Conservation (phyloP, 64 coral and sea anemone species). For the Montipora foliosa region DNA sequence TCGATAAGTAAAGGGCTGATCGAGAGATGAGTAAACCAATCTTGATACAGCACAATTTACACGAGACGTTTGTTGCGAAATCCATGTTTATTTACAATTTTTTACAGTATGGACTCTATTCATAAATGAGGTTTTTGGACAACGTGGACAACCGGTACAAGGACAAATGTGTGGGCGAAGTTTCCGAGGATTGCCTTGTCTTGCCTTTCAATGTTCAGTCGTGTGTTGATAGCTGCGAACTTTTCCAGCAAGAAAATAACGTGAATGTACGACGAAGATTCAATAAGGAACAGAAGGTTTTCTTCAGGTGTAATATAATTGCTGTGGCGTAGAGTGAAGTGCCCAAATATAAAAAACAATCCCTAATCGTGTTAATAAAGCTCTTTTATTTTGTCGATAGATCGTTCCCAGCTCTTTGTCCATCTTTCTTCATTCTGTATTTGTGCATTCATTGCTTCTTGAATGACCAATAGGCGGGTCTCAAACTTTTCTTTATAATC, state of each 20-base stretch:
- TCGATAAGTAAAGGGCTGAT: no score
- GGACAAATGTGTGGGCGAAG: no score
- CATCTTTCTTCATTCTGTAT: slow-evolving; percentile 65
- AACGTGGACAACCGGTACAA: slow-evolving; percentile 1
- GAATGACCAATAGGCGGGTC: slow-evolving; percentile 15
- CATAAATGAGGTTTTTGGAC: not conserved
- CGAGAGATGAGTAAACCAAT: no score
- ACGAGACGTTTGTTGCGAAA: not conserved
- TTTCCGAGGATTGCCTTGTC: not conserved
- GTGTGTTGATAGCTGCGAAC: not conserved
- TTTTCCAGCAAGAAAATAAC: not conserved
- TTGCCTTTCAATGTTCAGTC: not conserved
- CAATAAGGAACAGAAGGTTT: not conserved
- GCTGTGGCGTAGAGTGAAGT: no score
- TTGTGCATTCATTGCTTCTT: slow-evolving; percentile 43
- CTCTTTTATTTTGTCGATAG: slow-evolving; percentile 62
- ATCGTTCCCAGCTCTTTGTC: slow-evolving; percentile 66
- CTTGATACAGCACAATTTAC: no score
- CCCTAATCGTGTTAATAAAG: slow-evolving; percentile 29
- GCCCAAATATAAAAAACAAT: not conserved
- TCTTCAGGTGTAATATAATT: not conserved
- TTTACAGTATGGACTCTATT: not conserved
- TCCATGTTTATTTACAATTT: slow-evolving; percentile 34
- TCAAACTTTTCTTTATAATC: slow-evolving; percentile 67
- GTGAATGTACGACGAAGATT: no score